phyloP scores from a whole-genome alignment of 1,140 invertebrate genomes.

The Nilaparvata lugens region DNA sequence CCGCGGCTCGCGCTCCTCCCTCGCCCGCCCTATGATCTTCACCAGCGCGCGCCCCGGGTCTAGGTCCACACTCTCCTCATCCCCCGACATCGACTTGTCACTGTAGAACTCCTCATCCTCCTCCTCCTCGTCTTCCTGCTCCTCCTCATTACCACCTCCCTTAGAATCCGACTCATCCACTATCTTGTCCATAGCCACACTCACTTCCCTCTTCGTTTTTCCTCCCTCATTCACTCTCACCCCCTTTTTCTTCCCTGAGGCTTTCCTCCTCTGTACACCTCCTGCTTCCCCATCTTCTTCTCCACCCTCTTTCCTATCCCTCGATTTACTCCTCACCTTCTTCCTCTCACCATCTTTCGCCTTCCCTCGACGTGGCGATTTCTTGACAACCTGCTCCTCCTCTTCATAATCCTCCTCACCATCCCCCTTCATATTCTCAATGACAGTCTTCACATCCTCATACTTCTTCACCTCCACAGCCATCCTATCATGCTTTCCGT shows the following conservation, averaged over 20 bases:
- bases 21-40: conserved; percentile 27
- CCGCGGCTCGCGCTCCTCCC: conserved; percentile 19
- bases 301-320: background rate
- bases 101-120: conserved; percentile 17
- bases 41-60: conserved; percentile 20
- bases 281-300: conserved; percentile 9
- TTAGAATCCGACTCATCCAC: conserved; percentile 9
- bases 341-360: conserved; percentile 5
- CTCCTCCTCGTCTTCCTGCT: conserved; percentile 31
- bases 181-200: conserved; percentile 16
- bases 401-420: conserved; percentile 11
- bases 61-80: background rate
- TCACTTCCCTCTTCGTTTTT: conserved; percentile 14
- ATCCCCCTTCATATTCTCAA: background rate
- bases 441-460: conserved; percentile 9
- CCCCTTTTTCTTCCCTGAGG: conserved; percentile 1
- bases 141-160: conserved; percentile 24
- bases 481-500: conserved; percentile 12
- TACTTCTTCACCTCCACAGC: conserved; percentile 14
- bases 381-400: conserved; percentile 17
- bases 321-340: conserved; percentile 7
- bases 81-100: background rate
- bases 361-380: background rate
- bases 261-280: background rate
- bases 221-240: conserved; percentile 6